Conservation (phyloP, 2,113 vertebrate genomes). For the Eulacestoma nigropectus region DNA sequence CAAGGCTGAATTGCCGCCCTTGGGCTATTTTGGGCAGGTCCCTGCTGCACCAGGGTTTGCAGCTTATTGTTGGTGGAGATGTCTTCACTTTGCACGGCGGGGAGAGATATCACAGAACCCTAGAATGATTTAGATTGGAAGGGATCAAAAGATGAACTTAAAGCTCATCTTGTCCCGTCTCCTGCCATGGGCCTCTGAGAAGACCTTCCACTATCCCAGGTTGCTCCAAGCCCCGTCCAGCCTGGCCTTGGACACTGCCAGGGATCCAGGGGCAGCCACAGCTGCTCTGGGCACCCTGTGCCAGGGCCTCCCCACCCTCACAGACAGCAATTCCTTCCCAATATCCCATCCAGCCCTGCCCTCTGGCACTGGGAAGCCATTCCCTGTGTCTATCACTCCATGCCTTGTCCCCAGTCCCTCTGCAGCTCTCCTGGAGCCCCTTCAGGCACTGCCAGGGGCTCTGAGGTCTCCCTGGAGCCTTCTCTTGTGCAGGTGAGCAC, state of each 20-base stretch:
- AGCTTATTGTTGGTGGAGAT: not conserved
- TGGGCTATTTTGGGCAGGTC: not conserved
- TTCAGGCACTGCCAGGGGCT: accelerated
- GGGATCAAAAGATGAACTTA: not conserved
- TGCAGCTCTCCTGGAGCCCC: not conserved
- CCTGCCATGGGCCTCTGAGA: accelerated
- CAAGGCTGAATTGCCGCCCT: not conserved
- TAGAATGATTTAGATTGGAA: not conserved
- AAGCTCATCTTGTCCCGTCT: not conserved
- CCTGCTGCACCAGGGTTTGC: not conserved
- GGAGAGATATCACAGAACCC: accelerated
- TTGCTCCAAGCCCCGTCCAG: accelerated
- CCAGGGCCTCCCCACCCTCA: not conserved
- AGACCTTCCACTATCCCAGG: accelerated
- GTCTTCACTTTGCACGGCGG: not conserved
- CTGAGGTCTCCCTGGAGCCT: not conserved
- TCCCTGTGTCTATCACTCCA: accelerated
- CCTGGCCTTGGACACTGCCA: accelerated
- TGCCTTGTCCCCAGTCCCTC: accelerated
- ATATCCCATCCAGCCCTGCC: accelerated
- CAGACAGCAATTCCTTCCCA: accelerated
- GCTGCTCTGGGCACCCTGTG: not conserved
- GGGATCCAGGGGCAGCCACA: not conserved
- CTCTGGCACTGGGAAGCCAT: not conserved
- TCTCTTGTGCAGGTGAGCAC: not conserved